Evolutionary conservation across 2,113 vertebrate genomes (phyloP), one percentile per base, ranked within the genome.

Genomic region (Columbina picui): DNA sequence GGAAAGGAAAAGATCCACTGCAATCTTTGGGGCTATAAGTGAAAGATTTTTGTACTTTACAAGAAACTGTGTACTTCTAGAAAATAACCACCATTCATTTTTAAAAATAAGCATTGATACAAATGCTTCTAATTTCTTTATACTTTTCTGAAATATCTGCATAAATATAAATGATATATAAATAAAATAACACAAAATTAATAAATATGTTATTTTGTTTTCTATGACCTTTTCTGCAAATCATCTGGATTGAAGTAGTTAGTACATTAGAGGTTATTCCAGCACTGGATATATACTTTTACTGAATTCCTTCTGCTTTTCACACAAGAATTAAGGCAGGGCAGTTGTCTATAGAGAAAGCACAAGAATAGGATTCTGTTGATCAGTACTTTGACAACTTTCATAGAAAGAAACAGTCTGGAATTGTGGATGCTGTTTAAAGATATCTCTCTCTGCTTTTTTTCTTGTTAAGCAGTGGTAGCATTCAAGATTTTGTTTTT

Each of bases 371-470:
- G 55, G 71, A 32, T 61, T 79, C 20, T 56, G 4, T 55, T 75
- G 15, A 34, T 34, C 5, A n/a, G 26, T 29, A 26, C 11, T 55
- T 75, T 12, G 15, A 81, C 10, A 70, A 65, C 14, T 78, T 81
- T 15, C 12, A 59, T 8, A 41, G 29, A 50, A 90, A 50, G 4
- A 2, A 64, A 14, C 16, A 68, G 16, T 47, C 26, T 41, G 3
- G 1, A 5, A 53, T 70, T 60, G 7, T 0, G 3, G 19, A n/a
- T 3, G 1, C 3, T 50, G 6, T 32, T 84, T 60, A 30, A 84
- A 70, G 7, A 17, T 29, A 0, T 29, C 2, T 45, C 8, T 52
- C 16, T 89, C 53, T 73, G 7, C 17, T 65, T 77, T 56, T 41
- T 50, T 76, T 55, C 14, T 45, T 76, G 45, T 41, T 60, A 52